These are phyloP conservation scores for Idaea dimidiata DNA, from an alignment of 2,888 invertebrate genomes.

Conservation along the genomic window DNA sequence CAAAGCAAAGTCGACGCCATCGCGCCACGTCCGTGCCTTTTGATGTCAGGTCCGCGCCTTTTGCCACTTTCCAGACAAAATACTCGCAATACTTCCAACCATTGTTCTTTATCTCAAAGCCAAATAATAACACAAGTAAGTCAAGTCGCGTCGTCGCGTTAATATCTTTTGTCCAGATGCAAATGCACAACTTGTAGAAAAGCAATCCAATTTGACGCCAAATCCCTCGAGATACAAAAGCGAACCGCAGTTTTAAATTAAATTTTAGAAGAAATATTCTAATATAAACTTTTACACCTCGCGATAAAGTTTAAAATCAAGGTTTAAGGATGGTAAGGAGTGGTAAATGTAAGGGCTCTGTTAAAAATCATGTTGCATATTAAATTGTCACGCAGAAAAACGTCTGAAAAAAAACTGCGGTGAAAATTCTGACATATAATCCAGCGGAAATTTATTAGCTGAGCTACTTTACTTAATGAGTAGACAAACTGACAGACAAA, in stretches of 20 bases:
- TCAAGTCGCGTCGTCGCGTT: conserved; percentile 22
- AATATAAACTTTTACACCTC: conserved; percentile 35
- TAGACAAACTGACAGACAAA: too few species aligned
- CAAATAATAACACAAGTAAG: conserved; percentile 5
- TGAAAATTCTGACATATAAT: neutral
- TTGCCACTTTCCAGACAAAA: neutral
- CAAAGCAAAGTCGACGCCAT: neutral
- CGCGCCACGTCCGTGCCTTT: neutral
- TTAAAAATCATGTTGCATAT: neutral
- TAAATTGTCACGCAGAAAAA: neutral
- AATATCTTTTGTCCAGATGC: conserved; percentile 58
- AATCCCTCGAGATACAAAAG: conserved; percentile 61
- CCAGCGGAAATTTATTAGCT: neutral
- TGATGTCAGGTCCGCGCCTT: neutral
- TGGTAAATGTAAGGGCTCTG: neutral
- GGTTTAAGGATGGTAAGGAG: neutral
- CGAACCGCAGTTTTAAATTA: conserved; percentile 67
- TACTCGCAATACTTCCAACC: neutral
- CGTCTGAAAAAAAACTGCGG: neutral
- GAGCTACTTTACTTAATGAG: too few species aligned
- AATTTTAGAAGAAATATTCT: conserved; percentile 40
- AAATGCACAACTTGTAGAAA: conserved; percentile 68
- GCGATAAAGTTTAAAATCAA: conserved; percentile 30
- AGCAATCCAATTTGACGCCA: conserved; percentile 70
- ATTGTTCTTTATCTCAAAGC: neutral